A percentile compares a stretch with the other conserved stretches of the same genome.
Evolutionary conservation across 2,113 vertebrate genomes (phyloP).

Genomic region (Pterophyllum scalare): DNA sequence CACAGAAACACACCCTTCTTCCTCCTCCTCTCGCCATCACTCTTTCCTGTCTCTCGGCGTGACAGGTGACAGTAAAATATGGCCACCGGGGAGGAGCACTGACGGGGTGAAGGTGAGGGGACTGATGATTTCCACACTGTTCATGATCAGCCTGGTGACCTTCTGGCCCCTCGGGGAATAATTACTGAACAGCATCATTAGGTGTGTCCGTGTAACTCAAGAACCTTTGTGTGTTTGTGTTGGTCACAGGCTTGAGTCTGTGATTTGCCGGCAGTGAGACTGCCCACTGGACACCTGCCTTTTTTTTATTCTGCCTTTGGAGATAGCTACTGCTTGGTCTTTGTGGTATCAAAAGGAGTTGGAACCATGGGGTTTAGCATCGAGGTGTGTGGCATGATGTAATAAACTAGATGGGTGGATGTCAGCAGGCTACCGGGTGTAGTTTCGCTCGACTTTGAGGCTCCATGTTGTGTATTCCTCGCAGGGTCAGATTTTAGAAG

Average conservation of each 20-base stretch:
- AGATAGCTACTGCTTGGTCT: conserved; percentile 46
- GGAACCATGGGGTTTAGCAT: conserved; percentile 10
- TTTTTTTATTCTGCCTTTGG: conserved; percentile 52
- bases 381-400: not conserved
- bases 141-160: conserved; percentile 21
- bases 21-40: not conserved
- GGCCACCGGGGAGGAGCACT: conserved; percentile 19
- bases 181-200: conserved; percentile 19
- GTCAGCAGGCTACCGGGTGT: conserved; percentile 23
- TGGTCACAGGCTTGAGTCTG: not conserved
- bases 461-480: not conserved
- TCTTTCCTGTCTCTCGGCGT: not conserved
- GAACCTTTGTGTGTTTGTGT: conserved; percentile 22
- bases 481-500: not conserved
- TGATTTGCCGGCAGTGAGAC: conserved; percentile 42
- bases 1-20: not conserved
- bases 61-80: conserved; percentile 32
- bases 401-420: not conserved
- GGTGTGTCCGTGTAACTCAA: conserved; percentile 3
- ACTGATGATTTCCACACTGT: conserved; percentile 3
- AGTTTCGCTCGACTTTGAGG: not conserved
- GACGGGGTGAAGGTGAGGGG: conserved; percentile 8
- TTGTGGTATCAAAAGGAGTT: conserved; percentile 62
- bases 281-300: conserved; percentile 17
- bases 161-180: conserved; percentile 5